Conservation (phyloP, 2,888 invertebrate genomes). For the Dorcus hopei region DNA sequence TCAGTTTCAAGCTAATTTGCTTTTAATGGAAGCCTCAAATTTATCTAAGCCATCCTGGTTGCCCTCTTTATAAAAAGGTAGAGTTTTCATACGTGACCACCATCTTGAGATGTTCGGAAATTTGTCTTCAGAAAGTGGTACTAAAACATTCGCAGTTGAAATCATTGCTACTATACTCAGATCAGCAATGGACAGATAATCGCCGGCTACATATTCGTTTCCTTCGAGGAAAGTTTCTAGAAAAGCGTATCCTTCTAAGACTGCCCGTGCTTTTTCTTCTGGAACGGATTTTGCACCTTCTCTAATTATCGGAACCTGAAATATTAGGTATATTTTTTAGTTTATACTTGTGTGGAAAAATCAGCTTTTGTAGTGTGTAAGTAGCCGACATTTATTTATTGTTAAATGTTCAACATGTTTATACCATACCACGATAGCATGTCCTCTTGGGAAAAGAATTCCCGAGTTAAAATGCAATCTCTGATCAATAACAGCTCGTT, state of each 20-base stretch:
- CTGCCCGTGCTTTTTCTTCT: conserved; percentile 10
- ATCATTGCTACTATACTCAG: conserved; percentile 27
- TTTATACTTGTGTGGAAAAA: neutral
- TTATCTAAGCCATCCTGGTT: conserved; percentile 10
- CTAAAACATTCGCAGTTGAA: conserved; percentile 21
- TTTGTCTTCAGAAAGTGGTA: conserved; percentile 22
- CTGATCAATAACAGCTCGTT: conserved; percentile 52
- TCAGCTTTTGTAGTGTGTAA: no score
- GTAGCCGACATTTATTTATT: no score
- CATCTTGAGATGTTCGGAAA: conserved; percentile 31
- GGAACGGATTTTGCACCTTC: conserved; percentile 13
- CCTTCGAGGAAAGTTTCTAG: conserved; percentile 50
- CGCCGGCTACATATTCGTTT: conserved; percentile 51
- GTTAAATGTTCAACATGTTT: neutral
- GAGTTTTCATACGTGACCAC: conserved; percentile 36
- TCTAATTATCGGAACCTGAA: conserved; percentile 10
- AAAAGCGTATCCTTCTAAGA: conserved; percentile 38
- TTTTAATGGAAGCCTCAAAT: neutral
- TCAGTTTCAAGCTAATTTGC: neutral
- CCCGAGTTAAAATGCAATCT: conserved; percentile 53
- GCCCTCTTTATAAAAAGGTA: conserved; percentile 32
- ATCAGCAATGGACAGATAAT: conserved; percentile 38
- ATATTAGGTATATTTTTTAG: neutral
- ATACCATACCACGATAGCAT: conserved; percentile 6
- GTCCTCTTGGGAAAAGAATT: conserved; percentile 46